These are phyloP conservation scores for Callyntrura guangdongensis DNA, from an alignment of 2,888 invertebrate species.

Conservation along the genomic window DNA sequence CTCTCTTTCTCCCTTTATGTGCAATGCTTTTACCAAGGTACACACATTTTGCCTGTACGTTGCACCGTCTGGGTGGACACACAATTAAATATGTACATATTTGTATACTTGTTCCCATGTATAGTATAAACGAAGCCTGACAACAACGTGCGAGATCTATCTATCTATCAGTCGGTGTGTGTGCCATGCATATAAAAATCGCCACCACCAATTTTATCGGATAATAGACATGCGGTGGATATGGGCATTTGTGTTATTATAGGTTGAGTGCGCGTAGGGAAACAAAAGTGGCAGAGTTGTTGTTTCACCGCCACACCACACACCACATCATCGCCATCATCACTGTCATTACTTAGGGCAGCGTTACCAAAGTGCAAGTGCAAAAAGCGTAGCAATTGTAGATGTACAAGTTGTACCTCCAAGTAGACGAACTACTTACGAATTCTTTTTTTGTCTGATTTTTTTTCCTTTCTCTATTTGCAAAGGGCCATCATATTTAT, in stretches of 20 bases:
- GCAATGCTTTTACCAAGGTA: conserved; percentile 2
- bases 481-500: conserved; percentile 20
- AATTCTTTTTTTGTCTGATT: conserved; percentile 17
- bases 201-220: conserved; percentile 30
- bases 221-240: conserved; percentile 35
- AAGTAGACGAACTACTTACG: not conserved
- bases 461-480: conserved; percentile 9
- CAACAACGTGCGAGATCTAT: not conserved
- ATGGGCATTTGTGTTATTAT: conserved; percentile 14
- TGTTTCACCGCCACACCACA: conserved; percentile 30
- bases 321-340: not conserved
- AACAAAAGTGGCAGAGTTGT: conserved; percentile 38
- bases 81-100: conserved; percentile 4
- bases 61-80: not conserved
- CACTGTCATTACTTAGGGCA: conserved; percentile 19
- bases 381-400: not conserved
- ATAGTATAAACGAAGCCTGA: not conserved
- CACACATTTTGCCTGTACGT: not conserved
- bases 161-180: no score
- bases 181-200: not conserved
- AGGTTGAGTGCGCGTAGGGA: not conserved
- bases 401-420: not conserved
- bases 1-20: not conserved
- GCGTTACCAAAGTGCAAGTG: not conserved
- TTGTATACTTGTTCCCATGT: not conserved